These are phyloP conservation scores for Hermodice carunculata DNA, from an alignment of 2,888 invertebrate genomes.

Conservation along the genomic window DNA sequence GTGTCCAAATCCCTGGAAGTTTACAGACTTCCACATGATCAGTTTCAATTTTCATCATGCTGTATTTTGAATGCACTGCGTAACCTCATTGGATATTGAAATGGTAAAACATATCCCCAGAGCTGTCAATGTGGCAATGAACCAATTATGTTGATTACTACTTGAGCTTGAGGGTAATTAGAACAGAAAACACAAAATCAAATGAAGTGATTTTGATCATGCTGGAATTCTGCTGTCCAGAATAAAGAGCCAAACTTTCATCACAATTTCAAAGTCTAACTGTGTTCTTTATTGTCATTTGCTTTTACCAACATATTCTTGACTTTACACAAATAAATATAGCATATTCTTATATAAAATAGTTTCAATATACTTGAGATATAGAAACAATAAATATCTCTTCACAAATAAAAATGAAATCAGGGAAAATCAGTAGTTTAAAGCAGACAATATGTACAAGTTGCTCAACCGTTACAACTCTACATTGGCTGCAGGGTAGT, in stretches of 20 bases:
- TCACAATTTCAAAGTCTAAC: constrained; percentile 14
- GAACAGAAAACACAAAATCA: no score
- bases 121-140: no score
- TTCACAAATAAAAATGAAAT: constrained; percentile 18
- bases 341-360: constrained; percentile 25
- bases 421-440: neutral
- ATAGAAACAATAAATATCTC: constrained; percentile 25
- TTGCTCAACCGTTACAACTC: constrained; percentile 11
- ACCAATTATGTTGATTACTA: no score
- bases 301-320: constrained; percentile 18
- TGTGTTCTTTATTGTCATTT: constrained; percentile 15
- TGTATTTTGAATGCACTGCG: no score
- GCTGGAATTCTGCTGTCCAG: no score
- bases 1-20: no score
- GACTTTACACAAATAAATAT: constrained; percentile 25
- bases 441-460: constrained; percentile 15
- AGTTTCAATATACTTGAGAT: constrained; percentile 24
- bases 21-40: no score
- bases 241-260: neutral
- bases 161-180: no score
- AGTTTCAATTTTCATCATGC: no score
- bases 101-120: no score
- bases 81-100: no score
- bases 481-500: neutral
- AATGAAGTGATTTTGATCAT: no score